These are phyloP conservation scores for Epinephelus moara DNA, from an alignment of 2,113 vertebrate species.

Conservation along the genomic window DNA sequence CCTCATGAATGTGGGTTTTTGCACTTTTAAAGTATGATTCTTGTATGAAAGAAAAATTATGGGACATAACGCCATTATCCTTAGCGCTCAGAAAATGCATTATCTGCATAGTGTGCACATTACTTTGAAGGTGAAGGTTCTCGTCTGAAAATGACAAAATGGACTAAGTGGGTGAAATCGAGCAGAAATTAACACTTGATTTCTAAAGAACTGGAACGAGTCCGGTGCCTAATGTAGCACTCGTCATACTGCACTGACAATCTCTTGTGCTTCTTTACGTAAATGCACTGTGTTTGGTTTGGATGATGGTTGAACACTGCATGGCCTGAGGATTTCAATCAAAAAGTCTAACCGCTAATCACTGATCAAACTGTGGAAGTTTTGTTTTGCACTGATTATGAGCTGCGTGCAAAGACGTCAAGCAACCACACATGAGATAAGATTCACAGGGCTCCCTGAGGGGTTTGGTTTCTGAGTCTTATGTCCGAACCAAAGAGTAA, in stretches of 20 bases:
- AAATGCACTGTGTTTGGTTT: constrained; percentile 57
- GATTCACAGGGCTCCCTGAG: constrained; percentile 16
- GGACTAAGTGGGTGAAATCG: background rate
- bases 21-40: constrained; percentile 47
- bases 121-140: background rate
- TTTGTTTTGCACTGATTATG: constrained; percentile 5
- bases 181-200: background rate
- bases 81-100: constrained; percentile 2
- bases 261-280: constrained; percentile 51
- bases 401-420: constrained; percentile 29
- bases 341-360: background rate
- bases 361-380: constrained; percentile 26
- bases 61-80: background rate
- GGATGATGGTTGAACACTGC: constrained; percentile 15
- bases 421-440: background rate
- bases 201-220: background rate
- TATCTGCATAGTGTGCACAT: constrained; percentile 4
- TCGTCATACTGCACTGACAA: constrained; percentile 66
- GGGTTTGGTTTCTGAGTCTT: constrained; percentile 77
- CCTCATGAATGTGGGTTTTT: background rate
- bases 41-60: constrained; percentile 7
- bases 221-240: constrained; percentile 11
- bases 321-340: background rate
- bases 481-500: constrained; percentile 84
- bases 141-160: constrained; percentile 1